Percentiles rank a stretch among this genome's conserved stretches.
Conservation (phyloP, 2,797 vertebrate species). For the Odontamblyopus rebecca region DNA sequence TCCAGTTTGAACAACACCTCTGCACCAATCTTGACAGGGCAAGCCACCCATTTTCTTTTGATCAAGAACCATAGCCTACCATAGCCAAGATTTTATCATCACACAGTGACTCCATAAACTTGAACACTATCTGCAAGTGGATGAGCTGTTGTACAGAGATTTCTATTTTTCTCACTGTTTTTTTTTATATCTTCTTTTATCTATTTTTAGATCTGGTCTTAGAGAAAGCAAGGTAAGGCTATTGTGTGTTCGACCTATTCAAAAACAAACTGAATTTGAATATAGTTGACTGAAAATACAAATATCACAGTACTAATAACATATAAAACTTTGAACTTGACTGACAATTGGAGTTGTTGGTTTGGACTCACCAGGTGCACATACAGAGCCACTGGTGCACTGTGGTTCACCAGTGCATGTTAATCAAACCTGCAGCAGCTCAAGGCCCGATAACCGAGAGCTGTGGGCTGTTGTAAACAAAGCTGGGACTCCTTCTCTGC, state of each 20-base stretch:
- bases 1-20: no score
- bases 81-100: neutral
- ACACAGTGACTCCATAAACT: neutral
- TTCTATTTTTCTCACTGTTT: no score
- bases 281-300: neutral
- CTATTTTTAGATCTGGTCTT: no score
- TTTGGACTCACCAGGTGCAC: slow-evolving; percentile 17
- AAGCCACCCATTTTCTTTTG: no score
- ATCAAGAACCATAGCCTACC: no score
- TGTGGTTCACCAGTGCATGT: slow-evolving; percentile 41
- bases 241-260: neutral
- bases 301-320: neutral
- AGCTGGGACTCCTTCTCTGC: slow-evolving; percentile 58
- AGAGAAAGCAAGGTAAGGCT: no score
- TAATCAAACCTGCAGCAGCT: slow-evolving; percentile 50
- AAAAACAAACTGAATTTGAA: neutral
- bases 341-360: neutral
- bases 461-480: slow-evolving; percentile 67
- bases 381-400: slow-evolving; percentile 26
- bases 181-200: no score
- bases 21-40: no score
- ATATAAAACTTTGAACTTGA: neutral
- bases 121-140: neutral
- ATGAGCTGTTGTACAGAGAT: no score
- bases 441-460: slow-evolving; percentile 40